Percentiles rank a stretch among this genome's conserved stretches.
These are phyloP conservation scores for Agriopis leucophaearia DNA, from an alignment of 2,888 invertebrate species.

Conservation along the genomic window DNA sequence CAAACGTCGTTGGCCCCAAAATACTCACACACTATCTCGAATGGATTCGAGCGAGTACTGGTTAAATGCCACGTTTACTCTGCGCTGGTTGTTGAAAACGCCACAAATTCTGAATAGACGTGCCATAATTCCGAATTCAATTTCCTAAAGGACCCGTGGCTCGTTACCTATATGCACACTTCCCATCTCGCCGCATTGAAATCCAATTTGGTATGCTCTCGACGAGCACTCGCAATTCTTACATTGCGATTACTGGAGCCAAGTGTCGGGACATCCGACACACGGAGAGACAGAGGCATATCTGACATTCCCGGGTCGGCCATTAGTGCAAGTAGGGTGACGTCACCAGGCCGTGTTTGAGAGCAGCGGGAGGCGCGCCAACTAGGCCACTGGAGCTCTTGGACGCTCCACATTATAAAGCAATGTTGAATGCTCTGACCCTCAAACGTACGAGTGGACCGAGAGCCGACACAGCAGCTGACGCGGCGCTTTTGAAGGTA, in stretches of 20 bases:
- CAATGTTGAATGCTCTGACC: conserved; percentile 43
- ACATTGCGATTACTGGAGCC: conserved; percentile 34
- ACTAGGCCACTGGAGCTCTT: conserved; percentile 71
- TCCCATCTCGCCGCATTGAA: conserved; percentile 45
- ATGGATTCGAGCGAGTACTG: neutral
- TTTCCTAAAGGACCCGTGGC: conserved; percentile 42
- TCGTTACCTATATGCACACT: conserved; percentile 38
- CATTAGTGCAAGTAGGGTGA: conserved; percentile 70
- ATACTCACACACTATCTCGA: neutral
- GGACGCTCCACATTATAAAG: conserved; percentile 44
- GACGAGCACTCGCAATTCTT: conserved; percentile 40
- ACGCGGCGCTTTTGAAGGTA: conserved; percentile 39
- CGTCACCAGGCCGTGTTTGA: conserved; percentile 65
- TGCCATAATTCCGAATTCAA: conserved; percentile 43
- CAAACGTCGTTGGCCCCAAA: neutral
- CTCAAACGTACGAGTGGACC: conserved; percentile 40
- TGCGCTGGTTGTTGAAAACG: conserved; percentile 7
- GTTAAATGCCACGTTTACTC: conserved; percentile 1
- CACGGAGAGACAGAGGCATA: conserved; percentile 20
- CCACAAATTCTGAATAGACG: conserved; percentile 20
- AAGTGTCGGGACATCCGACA: conserved; percentile 27
- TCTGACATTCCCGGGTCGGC: conserved; percentile 49
- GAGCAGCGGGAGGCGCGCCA: conserved; percentile 63
- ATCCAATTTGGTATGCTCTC: conserved; percentile 47
- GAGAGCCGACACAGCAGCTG: conserved; percentile 35